A percentile compares a stretch with the other conserved stretches of the same genome.
These are phyloP conservation scores for Procavia capensis DNA, from an alignment of 2,113 vertebrate genomes.

Conservation along the genomic window DNA sequence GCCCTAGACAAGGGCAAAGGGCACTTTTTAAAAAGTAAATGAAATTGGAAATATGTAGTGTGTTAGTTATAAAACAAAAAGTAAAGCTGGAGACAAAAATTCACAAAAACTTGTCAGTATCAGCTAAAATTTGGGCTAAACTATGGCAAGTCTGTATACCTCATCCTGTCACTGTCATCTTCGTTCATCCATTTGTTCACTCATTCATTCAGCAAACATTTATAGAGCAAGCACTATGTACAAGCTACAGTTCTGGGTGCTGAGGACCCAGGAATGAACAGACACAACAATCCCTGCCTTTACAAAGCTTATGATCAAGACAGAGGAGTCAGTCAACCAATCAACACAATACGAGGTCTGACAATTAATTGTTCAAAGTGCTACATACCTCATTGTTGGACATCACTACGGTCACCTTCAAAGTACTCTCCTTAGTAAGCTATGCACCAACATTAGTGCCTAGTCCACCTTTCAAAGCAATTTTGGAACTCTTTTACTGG, in stretches of 20 bases:
- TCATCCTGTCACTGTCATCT: background rate
- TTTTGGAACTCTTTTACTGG: too few species aligned
- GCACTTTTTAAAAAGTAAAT: background rate
- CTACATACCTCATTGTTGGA: too few species aligned
- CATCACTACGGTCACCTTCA: too few species aligned
- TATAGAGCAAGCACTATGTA: background rate
- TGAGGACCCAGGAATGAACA: background rate
- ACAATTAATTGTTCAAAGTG: too few species aligned
- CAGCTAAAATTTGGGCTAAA: background rate
- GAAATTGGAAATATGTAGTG: background rate
- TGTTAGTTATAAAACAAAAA: background rate
- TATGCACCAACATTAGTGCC: too few species aligned
- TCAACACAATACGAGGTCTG: too few species aligned
- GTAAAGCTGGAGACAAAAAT: background rate
- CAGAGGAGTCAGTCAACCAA: too few species aligned
- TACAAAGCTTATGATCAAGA: background rate
- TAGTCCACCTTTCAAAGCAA: too few species aligned
- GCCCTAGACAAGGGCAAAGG: background rate
- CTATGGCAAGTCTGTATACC: background rate
- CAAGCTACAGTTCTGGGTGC: background rate
- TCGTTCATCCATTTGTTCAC: background rate
- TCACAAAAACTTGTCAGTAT: background rate
- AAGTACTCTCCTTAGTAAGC: too few species aligned
- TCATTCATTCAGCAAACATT: background rate
- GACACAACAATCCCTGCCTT: background rate